A percentile compares a stretch with the other conserved stretches of the same genome.
phyloP scores from a whole-genome alignment of 2,113 vertebrate genomes.

The Gasterosteus aculeatus region DNA sequence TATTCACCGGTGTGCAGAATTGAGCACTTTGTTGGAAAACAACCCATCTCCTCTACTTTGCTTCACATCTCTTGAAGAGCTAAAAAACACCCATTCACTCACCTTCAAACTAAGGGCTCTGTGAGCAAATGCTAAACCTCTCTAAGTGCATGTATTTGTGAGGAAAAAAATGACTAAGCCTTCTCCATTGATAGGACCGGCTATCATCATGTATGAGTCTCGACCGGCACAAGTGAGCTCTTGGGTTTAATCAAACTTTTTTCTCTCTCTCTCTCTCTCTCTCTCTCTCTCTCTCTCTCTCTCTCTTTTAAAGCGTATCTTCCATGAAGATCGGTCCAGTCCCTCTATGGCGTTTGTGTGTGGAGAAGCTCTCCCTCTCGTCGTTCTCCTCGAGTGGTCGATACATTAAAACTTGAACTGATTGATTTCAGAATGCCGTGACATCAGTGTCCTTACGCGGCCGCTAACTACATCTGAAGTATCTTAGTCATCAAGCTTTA shows the following conservation, averaged over 20 bases:
- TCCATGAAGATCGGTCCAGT: constrained; percentile 75
- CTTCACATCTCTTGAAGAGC: constrained; percentile 61
- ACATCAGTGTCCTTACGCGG: constrained; percentile 77
- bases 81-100: constrained; percentile 73
- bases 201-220: constrained; percentile 69
- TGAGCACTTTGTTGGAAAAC: constrained; percentile 66
- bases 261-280: constrained; percentile 58
- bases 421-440: constrained; percentile 82
- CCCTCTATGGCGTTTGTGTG: constrained; percentile 73
- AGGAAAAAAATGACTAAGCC: constrained; percentile 62
- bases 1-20: constrained; percentile 57
- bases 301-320: constrained; percentile 71
- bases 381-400: constrained; percentile 77
- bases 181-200: constrained; percentile 65
- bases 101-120: constrained; percentile 59
- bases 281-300: constrained; percentile 59
- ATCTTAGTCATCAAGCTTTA: constrained; percentile 81
- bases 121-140: constrained; percentile 64
- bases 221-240: constrained; percentile 73
- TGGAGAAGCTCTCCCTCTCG: constrained; percentile 77
- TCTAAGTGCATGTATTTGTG: constrained; percentile 68
- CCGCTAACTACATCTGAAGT: constrained; percentile 82
- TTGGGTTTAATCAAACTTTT: constrained; percentile 84
- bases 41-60: constrained; percentile 57
- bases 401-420: constrained; percentile 87